A percentile compares a stretch with the other conserved stretches of the same genome.
Conservation (phyloP, 2,797 vertebrate genomes). For the Sebastes wilsoni region DNA sequence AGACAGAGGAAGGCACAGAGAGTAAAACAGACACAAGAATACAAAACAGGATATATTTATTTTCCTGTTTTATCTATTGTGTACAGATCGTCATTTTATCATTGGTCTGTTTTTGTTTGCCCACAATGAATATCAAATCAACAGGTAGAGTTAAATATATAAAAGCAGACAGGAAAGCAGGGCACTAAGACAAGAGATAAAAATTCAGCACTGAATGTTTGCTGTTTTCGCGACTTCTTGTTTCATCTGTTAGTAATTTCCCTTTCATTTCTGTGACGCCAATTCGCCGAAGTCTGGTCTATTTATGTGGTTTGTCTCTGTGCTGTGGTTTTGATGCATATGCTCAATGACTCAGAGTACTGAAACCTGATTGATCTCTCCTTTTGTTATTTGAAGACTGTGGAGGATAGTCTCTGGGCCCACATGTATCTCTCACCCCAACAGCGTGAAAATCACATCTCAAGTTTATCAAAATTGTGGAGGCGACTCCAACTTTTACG, state of each 20-base stretch:
- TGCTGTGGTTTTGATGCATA: conserved; percentile 54
- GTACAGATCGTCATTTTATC: not conserved
- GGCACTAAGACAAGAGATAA: not conserved
- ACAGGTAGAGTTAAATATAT: not conserved
- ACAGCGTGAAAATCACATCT: not conserved
- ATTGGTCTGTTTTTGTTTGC: not conserved
- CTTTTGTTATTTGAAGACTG: conserved; percentile 20
- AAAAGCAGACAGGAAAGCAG: not conserved
- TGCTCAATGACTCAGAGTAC: conserved; percentile 29
- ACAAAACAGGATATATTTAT: not conserved
- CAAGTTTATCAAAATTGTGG: not conserved
- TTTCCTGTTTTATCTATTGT: not conserved
- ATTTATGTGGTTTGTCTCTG: conserved; percentile 67
- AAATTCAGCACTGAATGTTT: not conserved
- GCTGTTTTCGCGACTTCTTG: conserved; percentile 21
- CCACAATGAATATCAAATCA: not conserved
- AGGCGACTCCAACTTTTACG: not conserved
- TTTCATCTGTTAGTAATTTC: conserved; percentile 75
- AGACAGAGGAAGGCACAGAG: not conserved
- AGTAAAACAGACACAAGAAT: not conserved
- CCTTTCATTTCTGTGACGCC: conserved; percentile 59
- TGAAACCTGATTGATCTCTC: conserved; percentile 45
- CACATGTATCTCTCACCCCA: not conserved
- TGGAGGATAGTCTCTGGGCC: not conserved
- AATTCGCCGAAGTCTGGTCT: conserved; percentile 32